phyloP scores from a whole-genome alignment of 2,888 invertebrate genomes.

The Tenthredo notha region DNA sequence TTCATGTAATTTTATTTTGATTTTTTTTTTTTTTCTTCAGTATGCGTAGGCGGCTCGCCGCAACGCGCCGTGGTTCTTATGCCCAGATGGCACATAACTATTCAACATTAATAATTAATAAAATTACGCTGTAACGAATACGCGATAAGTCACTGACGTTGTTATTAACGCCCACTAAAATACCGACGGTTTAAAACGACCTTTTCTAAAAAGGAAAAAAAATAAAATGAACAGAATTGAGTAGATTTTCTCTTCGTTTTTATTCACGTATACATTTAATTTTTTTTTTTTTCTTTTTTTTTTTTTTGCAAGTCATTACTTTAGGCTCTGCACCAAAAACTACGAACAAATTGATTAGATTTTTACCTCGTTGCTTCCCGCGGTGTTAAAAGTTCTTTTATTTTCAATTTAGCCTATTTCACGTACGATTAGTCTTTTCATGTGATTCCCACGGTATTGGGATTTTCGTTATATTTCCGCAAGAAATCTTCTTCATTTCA shows the following conservation, averaged over 20 bases:
- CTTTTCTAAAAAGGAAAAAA: background rate
- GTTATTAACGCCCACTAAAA: constrained; percentile 29
- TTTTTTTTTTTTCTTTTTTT: background rate
- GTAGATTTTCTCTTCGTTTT: background rate
- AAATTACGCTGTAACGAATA: constrained; percentile 4
- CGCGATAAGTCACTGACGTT: background rate
- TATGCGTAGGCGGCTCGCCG: background rate
- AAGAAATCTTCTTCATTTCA: background rate
- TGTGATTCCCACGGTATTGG: background rate
- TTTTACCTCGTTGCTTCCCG: background rate
- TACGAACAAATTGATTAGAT: background rate
- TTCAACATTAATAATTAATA: constrained; percentile 7
- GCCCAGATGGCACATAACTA: background rate
- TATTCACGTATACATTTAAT: background rate
- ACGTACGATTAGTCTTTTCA: background rate
- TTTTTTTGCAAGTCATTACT: background rate
- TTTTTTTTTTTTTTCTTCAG: background rate
- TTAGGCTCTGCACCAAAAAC: background rate
- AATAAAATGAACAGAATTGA: background rate
- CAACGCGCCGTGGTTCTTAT: background rate
- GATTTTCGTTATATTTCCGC: background rate
- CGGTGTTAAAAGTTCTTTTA: background rate
- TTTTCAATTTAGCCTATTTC: background rate
- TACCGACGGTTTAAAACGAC: constrained; percentile 2
- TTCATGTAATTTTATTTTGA: background rate